These are phyloP conservation scores for Falco peregrinus DNA, from an alignment of 2,797 vertebrate species.

Conservation along the genomic window DNA sequence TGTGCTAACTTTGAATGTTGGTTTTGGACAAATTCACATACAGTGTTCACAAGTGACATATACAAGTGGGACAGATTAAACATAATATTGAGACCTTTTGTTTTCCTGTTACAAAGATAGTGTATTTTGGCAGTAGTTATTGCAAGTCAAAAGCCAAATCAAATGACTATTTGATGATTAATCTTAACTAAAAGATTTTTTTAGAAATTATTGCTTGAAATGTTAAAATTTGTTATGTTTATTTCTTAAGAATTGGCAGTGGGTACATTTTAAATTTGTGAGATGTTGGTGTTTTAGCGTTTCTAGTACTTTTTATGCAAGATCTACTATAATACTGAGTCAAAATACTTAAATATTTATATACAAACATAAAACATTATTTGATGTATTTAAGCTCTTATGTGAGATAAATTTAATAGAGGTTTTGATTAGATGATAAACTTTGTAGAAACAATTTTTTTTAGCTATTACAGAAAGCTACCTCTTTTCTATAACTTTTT, in stretches of 20 bases:
- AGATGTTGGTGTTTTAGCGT: background rate
- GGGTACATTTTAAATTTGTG: background rate
- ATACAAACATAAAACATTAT: background rate
- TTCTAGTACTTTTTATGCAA: background rate
- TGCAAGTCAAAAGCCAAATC: conserved; percentile 21
- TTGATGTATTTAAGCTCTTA: background rate
- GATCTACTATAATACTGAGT: background rate
- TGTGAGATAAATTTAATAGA: background rate
- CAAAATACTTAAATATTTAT: background rate
- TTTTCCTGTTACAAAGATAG: conserved; percentile 40
- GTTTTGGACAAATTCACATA: conserved; percentile 63
- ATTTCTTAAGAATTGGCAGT: background rate
- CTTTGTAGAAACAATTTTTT: background rate
- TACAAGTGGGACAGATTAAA: conserved; percentile 27
- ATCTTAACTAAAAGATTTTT: background rate
- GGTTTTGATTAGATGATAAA: background rate
- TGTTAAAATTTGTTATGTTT: background rate
- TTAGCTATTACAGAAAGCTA: background rate
- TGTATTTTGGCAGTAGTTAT: conserved; percentile 32
- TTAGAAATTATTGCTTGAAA: background rate
- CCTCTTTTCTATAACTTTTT: background rate
- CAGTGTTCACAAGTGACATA: background rate
- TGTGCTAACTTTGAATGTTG: conserved; percentile 47
- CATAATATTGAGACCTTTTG: conserved; percentile 29
- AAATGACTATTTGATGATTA: background rate